A percentile compares a stretch with the other conserved stretches of the same genome.
phyloP scores from a whole-genome alignment of 2,888 invertebrate species.

The Drosophila paranaensis region DNA sequence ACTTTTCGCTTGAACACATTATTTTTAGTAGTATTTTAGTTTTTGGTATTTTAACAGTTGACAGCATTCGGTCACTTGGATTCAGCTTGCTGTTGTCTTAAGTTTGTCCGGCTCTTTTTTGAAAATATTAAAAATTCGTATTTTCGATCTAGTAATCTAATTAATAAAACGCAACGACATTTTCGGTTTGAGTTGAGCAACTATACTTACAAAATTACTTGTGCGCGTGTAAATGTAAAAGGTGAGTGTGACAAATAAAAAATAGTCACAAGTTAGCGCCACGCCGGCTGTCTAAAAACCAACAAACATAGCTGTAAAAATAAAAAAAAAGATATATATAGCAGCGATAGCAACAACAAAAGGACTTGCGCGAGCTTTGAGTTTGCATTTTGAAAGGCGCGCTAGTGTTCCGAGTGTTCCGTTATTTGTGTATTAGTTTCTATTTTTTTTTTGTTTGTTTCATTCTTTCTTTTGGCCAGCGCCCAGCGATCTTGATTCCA shows the following conservation, averaged over 20 bases:
- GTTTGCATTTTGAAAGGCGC: slow-evolving; percentile 24
- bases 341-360: neutral
- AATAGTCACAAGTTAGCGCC: slow-evolving; percentile 27
- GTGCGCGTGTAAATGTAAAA: slow-evolving; percentile 62
- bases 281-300: slow-evolving; percentile 44
- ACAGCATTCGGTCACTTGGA: slow-evolving; percentile 18
- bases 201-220: slow-evolving; percentile 54
- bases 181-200: slow-evolving; percentile 42
- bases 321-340: too few species aligned
- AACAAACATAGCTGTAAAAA: slow-evolving; percentile 5
- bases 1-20: slow-evolving; percentile 22
- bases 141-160: slow-evolving; percentile 43
- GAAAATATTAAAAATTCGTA: slow-evolving; percentile 31
- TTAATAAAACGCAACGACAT: slow-evolving; percentile 11
- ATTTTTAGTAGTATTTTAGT: neutral
- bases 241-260: slow-evolving; percentile 35
- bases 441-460: neutral
- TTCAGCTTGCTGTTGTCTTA: slow-evolving; percentile 37
- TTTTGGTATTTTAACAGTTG: neutral
- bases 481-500: slow-evolving; percentile 64
- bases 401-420: slow-evolving; percentile 2
- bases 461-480: slow-evolving; percentile 39
- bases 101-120: slow-evolving; percentile 48
- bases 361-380: slow-evolving; percentile 46
- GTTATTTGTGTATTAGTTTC: slow-evolving; percentile 1